phyloP scores from a whole-genome alignment of 2,888 invertebrate genomes.

The Ichneumoninae sp. region DNA sequence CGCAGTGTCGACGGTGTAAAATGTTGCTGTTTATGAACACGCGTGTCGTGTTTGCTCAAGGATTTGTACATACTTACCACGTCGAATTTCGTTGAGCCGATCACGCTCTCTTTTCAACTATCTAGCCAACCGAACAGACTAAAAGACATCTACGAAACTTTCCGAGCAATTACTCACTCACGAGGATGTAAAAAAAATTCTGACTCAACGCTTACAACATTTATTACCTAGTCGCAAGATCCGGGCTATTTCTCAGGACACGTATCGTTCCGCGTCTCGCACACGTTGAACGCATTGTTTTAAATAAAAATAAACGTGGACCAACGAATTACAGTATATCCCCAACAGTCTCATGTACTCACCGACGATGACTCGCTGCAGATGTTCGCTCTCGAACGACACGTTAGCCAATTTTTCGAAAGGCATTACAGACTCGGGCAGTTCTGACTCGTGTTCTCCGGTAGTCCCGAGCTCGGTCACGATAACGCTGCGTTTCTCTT shows the following conservation, averaged over 20 bases:
- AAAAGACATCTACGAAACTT: slow-evolving; percentile 24
- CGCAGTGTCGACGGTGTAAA: slow-evolving; percentile 45
- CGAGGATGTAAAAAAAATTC: slow-evolving; percentile 32
- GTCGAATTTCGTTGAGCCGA: slow-evolving; percentile 25
- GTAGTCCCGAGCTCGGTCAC: slow-evolving; percentile 85
- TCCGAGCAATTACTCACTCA: slow-evolving; percentile 29
- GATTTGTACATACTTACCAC: slow-evolving; percentile 55
- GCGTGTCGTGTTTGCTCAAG: slow-evolving; percentile 51
- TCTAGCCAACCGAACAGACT: slow-evolving; percentile 39
- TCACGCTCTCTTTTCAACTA: slow-evolving; percentile 39
- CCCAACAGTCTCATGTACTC: slow-evolving; percentile 74
- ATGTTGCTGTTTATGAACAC: slow-evolving; percentile 53
- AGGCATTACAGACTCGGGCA: slow-evolving; percentile 83
- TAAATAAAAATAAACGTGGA: slow-evolving; percentile 2
- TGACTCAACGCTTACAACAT: slow-evolving; percentile 28
- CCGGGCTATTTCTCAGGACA: background rate
- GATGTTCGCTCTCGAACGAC: slow-evolving; percentile 79
- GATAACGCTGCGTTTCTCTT: slow-evolving; percentile 84
- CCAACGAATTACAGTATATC: slow-evolving; percentile 44
- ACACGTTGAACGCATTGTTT: slow-evolving; percentile 3
- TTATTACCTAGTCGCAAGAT: slow-evolving; percentile 27
- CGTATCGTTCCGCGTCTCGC: background rate
- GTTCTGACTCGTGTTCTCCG: slow-evolving; percentile 84
- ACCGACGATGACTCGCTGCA: slow-evolving; percentile 77
- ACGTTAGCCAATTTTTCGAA: slow-evolving; percentile 83